These are phyloP conservation scores for Myxocyprinus asiaticus DNA, from an alignment of 2,113 vertebrate genomes.

Conservation along the genomic window DNA sequence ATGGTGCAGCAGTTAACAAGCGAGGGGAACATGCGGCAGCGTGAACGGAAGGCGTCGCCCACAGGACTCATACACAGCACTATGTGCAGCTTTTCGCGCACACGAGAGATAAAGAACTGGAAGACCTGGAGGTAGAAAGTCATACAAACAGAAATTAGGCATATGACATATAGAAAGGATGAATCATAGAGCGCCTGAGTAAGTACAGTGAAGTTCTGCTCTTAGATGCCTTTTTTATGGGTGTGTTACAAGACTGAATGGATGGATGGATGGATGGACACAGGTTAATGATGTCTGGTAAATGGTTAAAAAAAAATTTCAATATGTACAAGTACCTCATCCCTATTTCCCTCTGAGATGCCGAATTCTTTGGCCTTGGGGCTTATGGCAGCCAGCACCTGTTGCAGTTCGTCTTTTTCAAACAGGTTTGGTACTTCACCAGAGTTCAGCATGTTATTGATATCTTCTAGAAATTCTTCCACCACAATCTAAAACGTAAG, in stretches of 20 bases:
- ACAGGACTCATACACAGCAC: slow-evolving; percentile 85
- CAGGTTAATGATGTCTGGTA: neutral
- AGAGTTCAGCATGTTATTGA: slow-evolving; percentile 85
- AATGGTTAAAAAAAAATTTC: no score
- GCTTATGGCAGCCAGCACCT: slow-evolving; percentile 77
- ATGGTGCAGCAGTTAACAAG: slow-evolving; percentile 86
- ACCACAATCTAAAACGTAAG: slow-evolving; percentile 72
- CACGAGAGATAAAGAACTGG: slow-evolving; percentile 81
- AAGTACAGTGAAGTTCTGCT: neutral
- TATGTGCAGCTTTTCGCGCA: slow-evolving; percentile 83
- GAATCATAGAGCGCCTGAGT: neutral
- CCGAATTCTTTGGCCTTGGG: slow-evolving; percentile 82
- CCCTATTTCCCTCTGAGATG: slow-evolving; percentile 81
- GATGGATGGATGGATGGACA: neutral
- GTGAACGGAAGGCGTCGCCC: slow-evolving; percentile 81
- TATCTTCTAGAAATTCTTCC: slow-evolving; percentile 82
- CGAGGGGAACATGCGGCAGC: slow-evolving; percentile 86
- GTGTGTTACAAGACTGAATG: neutral
- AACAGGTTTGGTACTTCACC: slow-evolving; percentile 84
- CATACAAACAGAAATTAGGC: neutral
- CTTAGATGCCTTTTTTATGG: neutral
- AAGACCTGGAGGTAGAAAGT: slow-evolving; percentile 70
- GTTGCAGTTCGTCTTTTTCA: slow-evolving; percentile 83
- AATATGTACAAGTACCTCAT: slow-evolving; percentile 78
- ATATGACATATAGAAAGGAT: slow-evolving; percentile 5